Evolutionary conservation across 2,888 invertebrate species (phyloP), one percentile per base, ranked within the genome.

Genomic region (Dendrolimus houi): DNA sequence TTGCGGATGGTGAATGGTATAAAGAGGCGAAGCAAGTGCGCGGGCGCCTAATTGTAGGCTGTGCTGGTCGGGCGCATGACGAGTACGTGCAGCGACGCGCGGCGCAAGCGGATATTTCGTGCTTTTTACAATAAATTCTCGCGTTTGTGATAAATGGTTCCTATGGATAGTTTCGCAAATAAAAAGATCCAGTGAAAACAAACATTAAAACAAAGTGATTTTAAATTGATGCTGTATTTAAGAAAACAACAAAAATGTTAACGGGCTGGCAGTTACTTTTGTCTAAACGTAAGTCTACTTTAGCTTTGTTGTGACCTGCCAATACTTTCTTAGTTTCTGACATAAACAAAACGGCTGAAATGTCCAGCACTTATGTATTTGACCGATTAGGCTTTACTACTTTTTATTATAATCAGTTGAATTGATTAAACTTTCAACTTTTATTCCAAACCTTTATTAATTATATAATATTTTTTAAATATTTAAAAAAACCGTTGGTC

Each of bases 251-350:
- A 62, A 83, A 75, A 64, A 90, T 90, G 89, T 81, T 90, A 75
- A 77, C 75, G 61, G 89, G 89, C 47, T 89, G 89, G 89, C 84
- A 83, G 72, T 75, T 88, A 56, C 64, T 87, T 66, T 74, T 88
- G 58, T 90, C 89, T 2, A 88, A 87, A 69, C 62, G 89, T 90
- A 70, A 89, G 89, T 86, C 60, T 55, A 55, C 61, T 56, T 41
- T 14, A 53, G 8, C 9, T 53, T 53, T 53, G 29, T 29, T 29
- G 29, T 29, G 29, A 29, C 29, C 6, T 29, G 29, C 6, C 29
- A 29, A 6, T 29, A 29, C 29, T 29, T 29, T 29, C 29, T 29
- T 29, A 29, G 6, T 29, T 29, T 29, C 29, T 6, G 29, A 29
- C 29, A 6, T 17, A 17, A 17, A n/a, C n/a, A n/a, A n/a, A n/a